Conservation (phyloP, 92 coral and sea anemone species). For the Anthopleura xanthogrammica region DNA sequence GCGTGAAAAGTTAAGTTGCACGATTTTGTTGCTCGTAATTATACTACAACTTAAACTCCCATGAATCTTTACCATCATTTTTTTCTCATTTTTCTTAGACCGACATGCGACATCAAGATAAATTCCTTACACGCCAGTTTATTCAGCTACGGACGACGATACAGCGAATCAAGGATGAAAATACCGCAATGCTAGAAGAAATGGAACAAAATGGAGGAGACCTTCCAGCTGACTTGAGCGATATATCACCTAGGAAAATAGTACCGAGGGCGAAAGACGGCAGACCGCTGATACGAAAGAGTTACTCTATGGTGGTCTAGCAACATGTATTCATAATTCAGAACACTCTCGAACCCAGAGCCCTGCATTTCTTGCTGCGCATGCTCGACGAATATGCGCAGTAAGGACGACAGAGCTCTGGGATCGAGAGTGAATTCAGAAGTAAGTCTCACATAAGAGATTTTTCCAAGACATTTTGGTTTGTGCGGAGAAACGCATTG, state of each 20-base stretch:
- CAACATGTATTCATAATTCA: neutral
- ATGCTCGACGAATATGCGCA: too few relatives aligned
- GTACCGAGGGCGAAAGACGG: constrained; percentile 54
- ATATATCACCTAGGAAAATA: constrained; percentile 43
- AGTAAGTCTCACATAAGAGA: too few relatives aligned
- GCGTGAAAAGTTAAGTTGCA: neutral
- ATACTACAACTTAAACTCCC: neutral
- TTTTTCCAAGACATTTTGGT: too few relatives aligned
- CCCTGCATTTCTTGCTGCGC: too few relatives aligned
- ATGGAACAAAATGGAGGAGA: constrained; percentile 30
- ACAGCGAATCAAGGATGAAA: constrained; percentile 71
- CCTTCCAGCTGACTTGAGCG: constrained; percentile 33
- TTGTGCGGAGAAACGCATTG: too few relatives aligned
- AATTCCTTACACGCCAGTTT: constrained; percentile 85
- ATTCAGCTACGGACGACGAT: constrained; percentile 86
- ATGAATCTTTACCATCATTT: neutral
- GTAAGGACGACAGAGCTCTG: too few relatives aligned
- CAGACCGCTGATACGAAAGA: constrained; percentile 45
- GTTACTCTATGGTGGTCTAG: constrained; percentile 63
- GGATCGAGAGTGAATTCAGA: too few relatives aligned
- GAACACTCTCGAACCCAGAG: too few relatives aligned
- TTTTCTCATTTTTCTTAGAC: constrained; percentile 43
- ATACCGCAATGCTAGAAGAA: constrained; percentile 59
- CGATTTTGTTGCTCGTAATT: too few relatives aligned
- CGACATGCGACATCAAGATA: constrained; percentile 98